Base-by-base conservation (phyloP, 2,113 vertebrate genomes). In the Morone saxatilis region DNA sequence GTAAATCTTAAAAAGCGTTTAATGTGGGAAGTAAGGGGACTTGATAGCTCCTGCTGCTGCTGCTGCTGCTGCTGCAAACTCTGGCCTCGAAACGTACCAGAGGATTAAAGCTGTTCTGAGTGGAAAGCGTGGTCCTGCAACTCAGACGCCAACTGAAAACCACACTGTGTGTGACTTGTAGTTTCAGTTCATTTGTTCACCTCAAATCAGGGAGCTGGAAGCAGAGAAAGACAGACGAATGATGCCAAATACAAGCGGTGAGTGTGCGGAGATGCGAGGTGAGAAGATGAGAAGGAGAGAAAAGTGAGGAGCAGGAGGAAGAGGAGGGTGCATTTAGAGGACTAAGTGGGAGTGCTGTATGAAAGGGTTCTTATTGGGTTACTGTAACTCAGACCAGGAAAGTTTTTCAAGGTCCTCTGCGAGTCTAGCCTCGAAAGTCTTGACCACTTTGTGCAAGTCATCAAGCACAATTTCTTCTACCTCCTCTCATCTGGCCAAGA, bases 331-430 rank as follows among this genome's bases (percentile, higher is more conserved):
- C 48, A 68, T 60, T 41, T 36, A 66, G 65, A 61, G 36, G 12
- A 47, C 19, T 38, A 47, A 75, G 53, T 40, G 72, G 40, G 63
- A 80, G 69, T 51, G 81, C 78, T 59, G 65, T 41, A 50, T 82
- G 66, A 90, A 91, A 87, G 81, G 90, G 3, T 74, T 88, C 76
- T 92, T 83, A 90, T 87, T 85, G 76, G 86, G 87, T 92, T 93
- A 90, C 90, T 87, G 88, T 92, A 87, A 95, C 95, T 94, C 88
- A 97, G 96, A 94, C 95, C 94, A 94, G 94, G 94, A 85, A 95
- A 97, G 95, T 94, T 96, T 97, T 91, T 96, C 94, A 90, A 96
- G 94, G 92, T 97, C 96, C 93, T 97, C 94, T 38, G 95, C 94
- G 80, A 97, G 96, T 93, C 94, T 92, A 80, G 95, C 96, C 85